phyloP scores from a whole-genome alignment of 92 coral and sea anemone genomes.

The Umimayanthus chanpuru region DNA sequence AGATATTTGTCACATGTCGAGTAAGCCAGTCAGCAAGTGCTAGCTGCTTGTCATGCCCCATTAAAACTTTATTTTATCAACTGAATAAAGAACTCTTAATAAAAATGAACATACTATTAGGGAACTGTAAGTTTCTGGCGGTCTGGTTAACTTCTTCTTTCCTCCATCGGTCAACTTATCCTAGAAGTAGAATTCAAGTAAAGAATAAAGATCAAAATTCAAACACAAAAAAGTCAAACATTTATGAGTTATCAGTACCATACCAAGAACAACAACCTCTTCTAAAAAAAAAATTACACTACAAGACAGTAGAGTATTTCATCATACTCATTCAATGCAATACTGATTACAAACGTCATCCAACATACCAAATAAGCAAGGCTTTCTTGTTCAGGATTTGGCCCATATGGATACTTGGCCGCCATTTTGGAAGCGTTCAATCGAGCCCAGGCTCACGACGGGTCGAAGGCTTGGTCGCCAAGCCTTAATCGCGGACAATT shows the following conservation, averaged over 20 bases:
- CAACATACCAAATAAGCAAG: slow-evolving; percentile 67
- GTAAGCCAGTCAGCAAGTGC: no score
- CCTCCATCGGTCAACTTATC: slow-evolving; percentile 54
- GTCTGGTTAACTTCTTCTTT: slow-evolving; percentile 48
- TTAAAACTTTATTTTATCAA: not conserved
- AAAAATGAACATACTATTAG: slow-evolving; percentile 64
- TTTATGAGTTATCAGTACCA: not conserved
- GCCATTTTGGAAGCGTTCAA: slow-evolving; percentile 74
- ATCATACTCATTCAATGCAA: slow-evolving; percentile 27
- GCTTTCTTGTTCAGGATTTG: slow-evolving; percentile 79
- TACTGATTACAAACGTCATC: not conserved
- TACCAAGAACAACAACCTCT: not conserved
- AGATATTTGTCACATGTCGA: no score
- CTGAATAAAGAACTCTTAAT: not conserved
- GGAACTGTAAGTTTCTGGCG: slow-evolving; percentile 69
- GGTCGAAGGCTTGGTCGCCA: slow-evolving; percentile 5
- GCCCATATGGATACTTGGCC: slow-evolving; percentile 63
- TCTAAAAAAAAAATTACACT: not conserved
- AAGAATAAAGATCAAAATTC: not conserved
- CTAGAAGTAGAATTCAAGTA: slow-evolving; percentile 19
- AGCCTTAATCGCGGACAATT: slow-evolving; percentile 13
- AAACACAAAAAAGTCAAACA: no score
- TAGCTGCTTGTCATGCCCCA: no score
- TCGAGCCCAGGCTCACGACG: not conserved
- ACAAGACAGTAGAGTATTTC: not conserved